Base-by-base conservation (phyloP, 2,113 vertebrate species). In the Mus musculus region DNA sequence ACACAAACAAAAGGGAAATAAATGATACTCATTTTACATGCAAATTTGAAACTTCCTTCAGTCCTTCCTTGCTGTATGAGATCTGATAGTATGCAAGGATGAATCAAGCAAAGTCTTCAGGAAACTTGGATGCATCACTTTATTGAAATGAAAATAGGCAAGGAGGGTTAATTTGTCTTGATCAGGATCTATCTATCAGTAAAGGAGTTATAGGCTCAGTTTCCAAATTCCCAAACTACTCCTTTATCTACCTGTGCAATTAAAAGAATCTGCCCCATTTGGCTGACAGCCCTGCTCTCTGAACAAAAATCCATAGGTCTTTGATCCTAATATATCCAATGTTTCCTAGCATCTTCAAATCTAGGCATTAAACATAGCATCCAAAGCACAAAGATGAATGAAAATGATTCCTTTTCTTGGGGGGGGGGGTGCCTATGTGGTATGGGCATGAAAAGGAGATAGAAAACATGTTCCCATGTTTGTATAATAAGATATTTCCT, bases 311-410 rank as follows among this genome's bases (percentile, higher is more conserved):
- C 26, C 20, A 42, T 20, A 16, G 90, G 30, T 65, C 36, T 30
- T 30, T 30, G 2, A 16, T 24, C 46, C 26, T n/a, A 69, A 39
- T 6, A 4, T 30, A 36, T 5, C 7, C 65, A 20, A 30, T 46
- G 54, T 42, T 76, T 26, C 49, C 42, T 10, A 63, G 65, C 8
- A 59, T 65, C 52, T 19, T 75, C 56, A 46, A 30, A 42, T 9
- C 54, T 42, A 90, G 28, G 56, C 3, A 0, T 6, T 72, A 42
- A 46, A 5, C 0, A 0, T 13, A 65, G 22, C 11, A 12, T 10
- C 2, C 0, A 49, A 52, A 42, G n/a, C 9, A 4, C 56, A 77
- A 73, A 86, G 65, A 42, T n/a, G 49, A 42, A 24, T 17, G 16
- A 2, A 5, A 95, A 86, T 0, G 24, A 14, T 5, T 22, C 46